phyloP scores from a whole-genome alignment of 2,113 vertebrate genomes.

The Myotis lucifugus region DNA sequence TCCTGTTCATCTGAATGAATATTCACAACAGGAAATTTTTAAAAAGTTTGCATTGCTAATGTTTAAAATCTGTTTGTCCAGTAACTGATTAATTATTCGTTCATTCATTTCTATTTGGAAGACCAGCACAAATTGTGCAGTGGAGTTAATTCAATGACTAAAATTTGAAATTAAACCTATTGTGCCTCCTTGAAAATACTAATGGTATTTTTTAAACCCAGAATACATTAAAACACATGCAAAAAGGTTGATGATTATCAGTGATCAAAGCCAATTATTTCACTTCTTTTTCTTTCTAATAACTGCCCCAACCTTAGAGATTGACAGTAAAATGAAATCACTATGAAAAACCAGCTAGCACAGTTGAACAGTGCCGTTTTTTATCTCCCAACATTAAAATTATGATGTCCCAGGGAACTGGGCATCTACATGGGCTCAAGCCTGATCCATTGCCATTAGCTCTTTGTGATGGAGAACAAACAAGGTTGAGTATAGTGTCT shows the following conservation, averaged over 20 bases:
- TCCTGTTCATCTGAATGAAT: conserved; percentile 35
- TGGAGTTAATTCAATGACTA: background rate
- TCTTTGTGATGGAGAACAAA: background rate
- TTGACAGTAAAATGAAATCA: background rate
- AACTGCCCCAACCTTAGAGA: background rate
- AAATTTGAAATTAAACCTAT: conserved; percentile 43
- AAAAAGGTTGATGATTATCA: background rate
- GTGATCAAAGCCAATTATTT: conserved; percentile 6
- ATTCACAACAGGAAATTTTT: conserved; percentile 51
- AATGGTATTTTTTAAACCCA: background rate
- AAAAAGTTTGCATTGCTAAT: conserved; percentile 23
- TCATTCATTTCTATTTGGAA: background rate
- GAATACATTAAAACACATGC: background rate
- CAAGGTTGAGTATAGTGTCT: background rate
- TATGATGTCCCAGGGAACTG: background rate
- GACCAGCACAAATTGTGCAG: background rate
- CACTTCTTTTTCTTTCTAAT: conserved; percentile 27
- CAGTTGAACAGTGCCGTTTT: background rate
- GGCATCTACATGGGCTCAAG: background rate
- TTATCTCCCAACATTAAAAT: background rate
- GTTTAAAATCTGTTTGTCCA: conserved; percentile 23
- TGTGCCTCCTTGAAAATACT: background rate
- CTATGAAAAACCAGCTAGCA: background rate
- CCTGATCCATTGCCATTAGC: background rate
- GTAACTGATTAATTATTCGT: background rate